Percentiles rank a stretch among this genome's conserved stretches.
These are phyloP conservation scores for Eleginops maclovinus DNA, from an alignment of 2,113 vertebrate genomes.

Conservation along the genomic window DNA sequence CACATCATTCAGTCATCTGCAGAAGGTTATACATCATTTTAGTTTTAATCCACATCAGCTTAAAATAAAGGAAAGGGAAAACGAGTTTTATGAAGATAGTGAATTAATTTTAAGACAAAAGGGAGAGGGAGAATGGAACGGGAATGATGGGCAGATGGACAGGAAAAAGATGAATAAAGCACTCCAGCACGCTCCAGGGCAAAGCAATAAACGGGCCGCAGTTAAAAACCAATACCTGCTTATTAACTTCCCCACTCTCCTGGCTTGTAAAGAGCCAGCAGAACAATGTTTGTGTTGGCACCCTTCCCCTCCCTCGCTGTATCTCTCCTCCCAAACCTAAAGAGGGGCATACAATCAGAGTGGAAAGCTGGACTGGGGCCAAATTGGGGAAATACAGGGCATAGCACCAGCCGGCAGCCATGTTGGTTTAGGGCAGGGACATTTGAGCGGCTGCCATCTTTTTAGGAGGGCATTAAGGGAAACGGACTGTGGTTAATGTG, in stretches of 20 bases:
- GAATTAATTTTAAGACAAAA: conserved; percentile 70
- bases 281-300: conserved; percentile 80
- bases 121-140: conserved; percentile 37
- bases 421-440: conserved; percentile 58
- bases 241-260: conserved; percentile 78
- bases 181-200: conserved; percentile 69
- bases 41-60: background rate
- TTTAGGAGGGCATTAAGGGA: conserved; percentile 38
- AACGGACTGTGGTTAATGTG: conserved; percentile 16
- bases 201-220: conserved; percentile 76
- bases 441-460: conserved; percentile 48
- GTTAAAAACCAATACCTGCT: conserved; percentile 83
- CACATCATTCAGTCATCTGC: conserved; percentile 19
- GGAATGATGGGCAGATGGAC: conserved; percentile 68
- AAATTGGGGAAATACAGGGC: conserved; percentile 53
- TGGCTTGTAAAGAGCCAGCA: conserved; percentile 74
- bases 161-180: conserved; percentile 62
- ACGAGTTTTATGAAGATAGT: conserved; percentile 30
- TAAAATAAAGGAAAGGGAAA: conserved; percentile 14
- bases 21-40: conserved; percentile 1
- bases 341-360: conserved; percentile 59
- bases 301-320: conserved; percentile 46
- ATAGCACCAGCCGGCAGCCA: conserved; percentile 48
- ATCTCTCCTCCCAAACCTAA: conserved; percentile 53
- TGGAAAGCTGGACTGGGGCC: conserved; percentile 63